Evolutionary conservation across 1,140 invertebrate genomes (phyloP).

Genomic region (Copidosoma floridanum): DNA sequence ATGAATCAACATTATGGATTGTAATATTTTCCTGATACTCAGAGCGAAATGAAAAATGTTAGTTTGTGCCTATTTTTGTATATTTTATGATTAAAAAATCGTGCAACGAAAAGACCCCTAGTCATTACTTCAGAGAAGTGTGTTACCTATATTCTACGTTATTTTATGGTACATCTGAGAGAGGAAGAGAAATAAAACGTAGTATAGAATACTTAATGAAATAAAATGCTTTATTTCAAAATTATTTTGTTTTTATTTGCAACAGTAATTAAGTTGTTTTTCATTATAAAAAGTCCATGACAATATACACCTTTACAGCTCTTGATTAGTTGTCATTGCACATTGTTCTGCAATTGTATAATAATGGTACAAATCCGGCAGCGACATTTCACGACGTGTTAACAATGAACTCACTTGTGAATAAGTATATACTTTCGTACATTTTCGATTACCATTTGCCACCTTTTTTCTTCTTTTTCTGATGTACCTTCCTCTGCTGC

Average conservation of each 20-base stretch:
- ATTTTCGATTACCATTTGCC: conserved; percentile 50
- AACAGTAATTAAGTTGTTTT: too few relatives aligned
- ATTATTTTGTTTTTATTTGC: conserved; percentile 7
- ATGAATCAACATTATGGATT: too few relatives aligned
- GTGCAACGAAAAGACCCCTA: conserved; percentile 49
- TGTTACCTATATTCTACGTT: conserved; percentile 52
- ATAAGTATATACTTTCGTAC: background rate
- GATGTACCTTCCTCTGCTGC: conserved; percentile 62
- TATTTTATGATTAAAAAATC: conserved; percentile 47
- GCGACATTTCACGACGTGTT: background rate
- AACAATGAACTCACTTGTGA: background rate
- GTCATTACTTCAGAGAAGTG: conserved; percentile 44
- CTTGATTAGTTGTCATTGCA: too few relatives aligned
- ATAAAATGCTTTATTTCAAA: conserved; percentile 14
- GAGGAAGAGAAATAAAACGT: conserved; percentile 40
- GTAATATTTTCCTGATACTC: too few relatives aligned
- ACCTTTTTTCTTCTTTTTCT: conserved; percentile 66
- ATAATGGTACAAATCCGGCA: conserved; percentile 6
- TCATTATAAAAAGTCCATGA: too few relatives aligned
- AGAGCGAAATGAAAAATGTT: too few relatives aligned
- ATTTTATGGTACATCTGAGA: conserved; percentile 36
- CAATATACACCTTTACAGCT: too few relatives aligned
- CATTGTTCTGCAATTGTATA: background rate
- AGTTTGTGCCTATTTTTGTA: conserved; percentile 56
- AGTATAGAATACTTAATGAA: conserved; percentile 53